These are phyloP conservation scores for Maccullochella peelii DNA, from an alignment of 2,113 vertebrate genomes.

Conservation along the genomic window DNA sequence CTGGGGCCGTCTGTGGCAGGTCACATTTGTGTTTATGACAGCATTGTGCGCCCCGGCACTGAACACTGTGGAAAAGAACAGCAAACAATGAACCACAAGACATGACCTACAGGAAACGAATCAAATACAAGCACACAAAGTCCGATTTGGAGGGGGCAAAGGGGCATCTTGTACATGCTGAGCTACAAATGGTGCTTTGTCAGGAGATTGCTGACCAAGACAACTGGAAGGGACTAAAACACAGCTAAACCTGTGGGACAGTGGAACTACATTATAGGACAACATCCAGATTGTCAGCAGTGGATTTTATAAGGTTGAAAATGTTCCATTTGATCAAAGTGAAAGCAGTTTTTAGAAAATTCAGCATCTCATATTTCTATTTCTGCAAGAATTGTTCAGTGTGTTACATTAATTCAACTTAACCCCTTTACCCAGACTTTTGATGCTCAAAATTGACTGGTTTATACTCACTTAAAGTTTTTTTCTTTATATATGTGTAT, in stretches of 20 bases:
- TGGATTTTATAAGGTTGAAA: neutral
- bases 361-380: neutral
- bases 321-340: neutral
- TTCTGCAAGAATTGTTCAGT: neutral
- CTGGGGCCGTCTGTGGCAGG: constrained; percentile 17
- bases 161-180: constrained; percentile 64
- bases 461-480: neutral
- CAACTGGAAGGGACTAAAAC: constrained; percentile 49
- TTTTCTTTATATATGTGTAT: neutral
- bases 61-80: constrained; percentile 45
- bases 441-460: neutral
- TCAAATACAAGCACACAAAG: constrained; percentile 38
- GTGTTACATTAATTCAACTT: neutral
- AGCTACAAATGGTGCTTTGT: constrained; percentile 69
- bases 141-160: constrained; percentile 49
- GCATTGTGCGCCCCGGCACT: constrained; percentile 13
- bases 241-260: constrained; percentile 19
- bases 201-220: constrained; percentile 63
- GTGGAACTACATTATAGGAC: neutral
- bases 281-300: neutral
- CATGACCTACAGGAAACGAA: constrained; percentile 63
- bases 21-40: constrained; percentile 66
- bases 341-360: neutral
- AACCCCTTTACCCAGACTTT: neutral
- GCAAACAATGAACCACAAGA: constrained; percentile 57